phyloP scores from a whole-genome alignment of 2,888 invertebrate species.

The Zhengitettix transpicula region DNA sequence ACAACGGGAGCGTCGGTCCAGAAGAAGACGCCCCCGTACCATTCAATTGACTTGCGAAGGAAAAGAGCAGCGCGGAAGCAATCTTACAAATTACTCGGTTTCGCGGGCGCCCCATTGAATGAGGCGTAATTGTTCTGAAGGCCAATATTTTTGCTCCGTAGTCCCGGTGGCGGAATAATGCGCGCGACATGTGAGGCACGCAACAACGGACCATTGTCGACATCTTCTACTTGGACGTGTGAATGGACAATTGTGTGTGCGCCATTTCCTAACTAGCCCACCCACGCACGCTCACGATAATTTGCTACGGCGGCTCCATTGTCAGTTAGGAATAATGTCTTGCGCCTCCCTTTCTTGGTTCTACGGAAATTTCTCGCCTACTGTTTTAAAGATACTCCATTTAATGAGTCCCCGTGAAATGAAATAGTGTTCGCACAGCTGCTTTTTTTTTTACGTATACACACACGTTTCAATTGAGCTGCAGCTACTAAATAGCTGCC shows the following conservation, averaged over 20 bases:
- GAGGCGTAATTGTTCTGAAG: not conserved
- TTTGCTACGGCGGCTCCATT: not conserved
- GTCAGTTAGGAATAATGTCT: not conserved
- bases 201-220: not conserved
- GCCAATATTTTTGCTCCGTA: not conserved
- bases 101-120: not conserved
- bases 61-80: constrained; percentile 6
- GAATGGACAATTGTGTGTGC: not conserved
- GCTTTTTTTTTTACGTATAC: too few species aligned
- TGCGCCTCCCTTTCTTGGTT: not conserved
- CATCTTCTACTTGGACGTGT: not conserved
- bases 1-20: too few species aligned
- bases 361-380: too few species aligned
- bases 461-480: too few species aligned
- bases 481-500: too few species aligned
- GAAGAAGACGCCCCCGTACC: too few species aligned
- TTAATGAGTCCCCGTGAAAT: too few species aligned
- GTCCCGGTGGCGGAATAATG: too few species aligned
- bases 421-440: too few species aligned
- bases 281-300: not conserved
- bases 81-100: constrained; percentile 11
- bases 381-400: too few species aligned
- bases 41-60: not conserved
- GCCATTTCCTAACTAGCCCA: not conserved
- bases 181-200: not conserved